Evolutionary conservation across 2,113 vertebrate genomes (phyloP).

Genomic region (human): DNA sequence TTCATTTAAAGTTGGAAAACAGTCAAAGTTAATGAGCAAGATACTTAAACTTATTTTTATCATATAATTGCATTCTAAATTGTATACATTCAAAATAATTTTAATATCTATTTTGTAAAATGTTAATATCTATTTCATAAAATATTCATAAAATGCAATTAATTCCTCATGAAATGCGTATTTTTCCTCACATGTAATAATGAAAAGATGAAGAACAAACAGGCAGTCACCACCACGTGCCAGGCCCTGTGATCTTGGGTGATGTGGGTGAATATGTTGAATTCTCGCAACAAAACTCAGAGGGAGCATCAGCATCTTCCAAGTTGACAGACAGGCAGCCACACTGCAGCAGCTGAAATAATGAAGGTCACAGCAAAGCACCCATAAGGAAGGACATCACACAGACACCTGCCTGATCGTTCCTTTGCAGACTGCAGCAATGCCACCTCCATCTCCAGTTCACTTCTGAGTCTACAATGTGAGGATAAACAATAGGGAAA

Average conservation of each 20-base stretch:
- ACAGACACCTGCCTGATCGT: background rate
- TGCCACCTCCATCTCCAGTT: constrained; percentile 59
- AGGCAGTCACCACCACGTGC: fast-evolving
- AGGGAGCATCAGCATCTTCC: fast-evolving
- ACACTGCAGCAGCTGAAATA: fast-evolving
- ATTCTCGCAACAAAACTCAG: background rate
- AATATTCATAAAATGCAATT: background rate
- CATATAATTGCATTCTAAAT: background rate
- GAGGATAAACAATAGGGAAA: background rate
- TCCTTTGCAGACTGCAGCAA: constrained; percentile 29
- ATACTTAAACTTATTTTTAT: no score
- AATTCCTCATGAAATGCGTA: background rate
- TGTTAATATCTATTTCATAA: background rate
- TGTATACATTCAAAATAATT: background rate
- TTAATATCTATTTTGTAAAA: background rate
- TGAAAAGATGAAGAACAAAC: background rate
- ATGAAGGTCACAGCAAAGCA: no score
- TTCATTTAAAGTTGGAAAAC: background rate
- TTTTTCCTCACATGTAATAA: background rate
- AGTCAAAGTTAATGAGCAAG: background rate
- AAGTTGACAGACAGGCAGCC: fast-evolving
- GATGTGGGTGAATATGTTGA: no score
- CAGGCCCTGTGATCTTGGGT: no score
- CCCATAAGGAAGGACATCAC: background rate
- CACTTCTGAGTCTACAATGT: constrained; percentile 74